Conservation (phyloP, 1,140 invertebrate genomes). For the Dufourea novaeangliae region DNA sequence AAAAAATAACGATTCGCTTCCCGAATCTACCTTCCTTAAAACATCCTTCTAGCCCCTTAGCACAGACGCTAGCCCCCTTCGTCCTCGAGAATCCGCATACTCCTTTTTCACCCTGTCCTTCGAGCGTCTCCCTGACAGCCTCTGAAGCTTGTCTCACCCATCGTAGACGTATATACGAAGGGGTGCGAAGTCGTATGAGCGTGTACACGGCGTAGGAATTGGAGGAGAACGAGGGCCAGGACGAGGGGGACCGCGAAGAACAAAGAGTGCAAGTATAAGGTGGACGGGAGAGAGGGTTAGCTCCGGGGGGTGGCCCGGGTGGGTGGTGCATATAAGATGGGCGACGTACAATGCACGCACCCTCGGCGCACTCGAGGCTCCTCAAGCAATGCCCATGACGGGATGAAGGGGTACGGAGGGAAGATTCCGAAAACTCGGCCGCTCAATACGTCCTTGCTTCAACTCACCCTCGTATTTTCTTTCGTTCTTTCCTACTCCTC, state of each 20-base stretch:
- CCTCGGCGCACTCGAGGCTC: conserved; percentile 72
- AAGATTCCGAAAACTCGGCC: conserved; percentile 75
- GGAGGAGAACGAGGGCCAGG: conserved; percentile 63
- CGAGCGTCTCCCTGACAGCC: conserved; percentile 42
- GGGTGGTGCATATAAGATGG: conserved; percentile 78
- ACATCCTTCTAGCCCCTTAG: conserved; percentile 62
- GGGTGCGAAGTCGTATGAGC: conserved; percentile 72
- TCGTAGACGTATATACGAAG: conserved; percentile 60
- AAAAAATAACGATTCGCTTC: conserved; percentile 58
- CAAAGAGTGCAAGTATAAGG: conserved; percentile 76
- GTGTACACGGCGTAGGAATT: conserved; percentile 64
- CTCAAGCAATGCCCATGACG: conserved; percentile 72
- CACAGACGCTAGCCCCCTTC: conserved; percentile 59
- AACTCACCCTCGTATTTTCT: conserved; percentile 50
- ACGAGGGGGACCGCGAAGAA: conserved; percentile 66
- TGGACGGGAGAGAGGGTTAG: conserved; percentile 58
- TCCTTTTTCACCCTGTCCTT: conserved; percentile 53
- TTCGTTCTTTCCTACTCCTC: conserved; percentile 25
- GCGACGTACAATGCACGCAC: conserved; percentile 75
- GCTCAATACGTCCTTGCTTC: conserved; percentile 69
- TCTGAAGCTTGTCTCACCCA: conserved; percentile 53
- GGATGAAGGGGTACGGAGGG: conserved; percentile 60
- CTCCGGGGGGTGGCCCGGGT: conserved; percentile 55
- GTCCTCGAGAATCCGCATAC: conserved; percentile 62
- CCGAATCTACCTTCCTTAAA: conserved; percentile 65